These are phyloP conservation scores for Molossus molossus DNA, from an alignment of 2,797 vertebrate genomes.

Conservation along the genomic window DNA sequence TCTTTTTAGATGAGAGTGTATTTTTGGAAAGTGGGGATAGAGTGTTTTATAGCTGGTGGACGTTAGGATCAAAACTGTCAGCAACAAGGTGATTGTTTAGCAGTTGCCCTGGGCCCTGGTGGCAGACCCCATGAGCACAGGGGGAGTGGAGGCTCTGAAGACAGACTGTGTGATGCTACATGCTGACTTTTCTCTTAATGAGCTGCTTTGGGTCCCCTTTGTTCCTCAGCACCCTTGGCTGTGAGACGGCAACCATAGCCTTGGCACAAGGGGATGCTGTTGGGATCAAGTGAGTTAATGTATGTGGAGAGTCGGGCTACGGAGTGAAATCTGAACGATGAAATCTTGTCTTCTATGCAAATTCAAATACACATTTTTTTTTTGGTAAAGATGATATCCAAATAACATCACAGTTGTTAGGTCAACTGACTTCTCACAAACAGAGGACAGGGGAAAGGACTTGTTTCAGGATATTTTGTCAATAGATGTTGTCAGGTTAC, in stretches of 20 bases:
- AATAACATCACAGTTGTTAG: neutral
- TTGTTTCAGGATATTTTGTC: neutral
- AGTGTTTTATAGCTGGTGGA: neutral
- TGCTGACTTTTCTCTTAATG: neutral
- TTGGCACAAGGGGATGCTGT: neutral
- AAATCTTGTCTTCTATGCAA: neutral
- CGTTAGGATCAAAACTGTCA: neutral
- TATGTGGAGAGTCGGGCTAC: neutral
- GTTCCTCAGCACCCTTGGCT: neutral
- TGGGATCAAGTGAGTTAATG: neutral
- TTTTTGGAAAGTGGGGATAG: neutral
- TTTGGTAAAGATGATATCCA: neutral
- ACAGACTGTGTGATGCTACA: neutral
- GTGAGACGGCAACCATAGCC: neutral
- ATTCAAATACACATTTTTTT: neutral
- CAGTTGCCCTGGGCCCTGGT: neutral
- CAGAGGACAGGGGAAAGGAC: neutral
- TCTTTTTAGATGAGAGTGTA: constrained; percentile 7
- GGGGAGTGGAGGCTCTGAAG: neutral
- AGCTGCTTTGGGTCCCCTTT: neutral
- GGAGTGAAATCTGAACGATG: neutral
- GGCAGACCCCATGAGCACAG: neutral
- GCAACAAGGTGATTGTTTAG: neutral
- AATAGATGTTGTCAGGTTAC: neutral
- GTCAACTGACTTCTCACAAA: neutral